Evolutionary conservation across 2,113 vertebrate species (phyloP).

Genomic region (Choloepus hoffmanni): DNA sequence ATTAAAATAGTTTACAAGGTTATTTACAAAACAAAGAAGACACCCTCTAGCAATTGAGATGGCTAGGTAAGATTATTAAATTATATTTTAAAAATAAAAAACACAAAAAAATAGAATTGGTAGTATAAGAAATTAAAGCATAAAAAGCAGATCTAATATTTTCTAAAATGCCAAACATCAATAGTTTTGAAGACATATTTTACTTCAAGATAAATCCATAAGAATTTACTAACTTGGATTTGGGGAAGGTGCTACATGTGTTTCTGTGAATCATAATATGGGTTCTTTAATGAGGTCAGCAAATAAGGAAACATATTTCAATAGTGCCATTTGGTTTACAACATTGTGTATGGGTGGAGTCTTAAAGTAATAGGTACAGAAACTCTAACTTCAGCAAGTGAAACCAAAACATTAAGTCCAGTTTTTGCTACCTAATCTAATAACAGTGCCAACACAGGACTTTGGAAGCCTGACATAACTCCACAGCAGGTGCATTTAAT

Average conservation of each 20-base stretch:
- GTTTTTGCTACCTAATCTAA: slow-evolving; percentile 58
- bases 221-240: slow-evolving; percentile 22
- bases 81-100: slow-evolving; percentile 9
- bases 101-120: not conserved
- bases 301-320: slow-evolving; percentile 71
- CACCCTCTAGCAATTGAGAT: slow-evolving; percentile 45
- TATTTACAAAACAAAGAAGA: not conserved
- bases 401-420: slow-evolving; percentile 77
- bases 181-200: slow-evolving; percentile 38
- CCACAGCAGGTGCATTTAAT: slow-evolving; percentile 51
- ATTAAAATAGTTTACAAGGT: not conserved
- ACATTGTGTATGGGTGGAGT: slow-evolving; percentile 35
- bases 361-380: slow-evolving; percentile 42
- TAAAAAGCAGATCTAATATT: slow-evolving; percentile 1
- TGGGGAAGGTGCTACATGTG: slow-evolving; percentile 46
- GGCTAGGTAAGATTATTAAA: slow-evolving; percentile 21
- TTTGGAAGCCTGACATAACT: slow-evolving; percentile 77
- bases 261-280: slow-evolving; percentile 62
- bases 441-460: slow-evolving; percentile 62
- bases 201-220: slow-evolving; percentile 36
- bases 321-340: slow-evolving; percentile 49
- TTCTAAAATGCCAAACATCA: slow-evolving; percentile 15
- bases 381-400: slow-evolving; percentile 20
- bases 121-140: not conserved
- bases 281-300: slow-evolving; percentile 51